A percentile compares a stretch with the other conserved stretches of the same genome.
Conservation (phyloP, 2,888 invertebrate species). For the Blastobasis adustella region DNA sequence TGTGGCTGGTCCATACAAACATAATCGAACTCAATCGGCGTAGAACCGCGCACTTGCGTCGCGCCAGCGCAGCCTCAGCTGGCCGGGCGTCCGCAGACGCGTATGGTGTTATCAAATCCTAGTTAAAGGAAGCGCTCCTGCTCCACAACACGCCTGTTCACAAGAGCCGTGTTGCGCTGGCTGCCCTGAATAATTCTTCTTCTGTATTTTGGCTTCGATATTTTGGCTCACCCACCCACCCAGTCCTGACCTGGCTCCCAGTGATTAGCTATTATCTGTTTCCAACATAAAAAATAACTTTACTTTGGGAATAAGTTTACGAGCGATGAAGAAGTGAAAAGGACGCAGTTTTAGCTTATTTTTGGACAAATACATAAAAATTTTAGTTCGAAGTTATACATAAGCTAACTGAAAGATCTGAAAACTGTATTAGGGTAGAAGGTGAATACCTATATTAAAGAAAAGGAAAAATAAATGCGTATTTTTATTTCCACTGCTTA, state of each 20-base stretch:
- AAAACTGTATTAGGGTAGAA: neutral
- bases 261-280: too few species aligned
- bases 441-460: too few species aligned
- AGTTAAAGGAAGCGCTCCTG: too few species aligned
- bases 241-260: slow-evolving; percentile 6
- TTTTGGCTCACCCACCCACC: neutral
- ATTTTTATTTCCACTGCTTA: too few species aligned
- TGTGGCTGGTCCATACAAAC: too few species aligned
- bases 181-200: slow-evolving; percentile 10
- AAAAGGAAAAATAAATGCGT: too few species aligned
- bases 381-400: slow-evolving; percentile 3
- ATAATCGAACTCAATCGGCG: too few species aligned
- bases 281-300: slow-evolving; percentile 10
- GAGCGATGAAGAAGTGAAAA: slow-evolving; percentile 10
- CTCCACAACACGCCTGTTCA: slow-evolving; percentile 14
- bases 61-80: too few species aligned
- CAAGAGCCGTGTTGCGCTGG: slow-evolving; percentile 13
- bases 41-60: too few species aligned
- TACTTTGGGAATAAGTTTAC: slow-evolving; percentile 8
- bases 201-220: slow-evolving; percentile 10
- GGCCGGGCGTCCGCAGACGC: too few species aligned
- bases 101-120: too few species aligned
- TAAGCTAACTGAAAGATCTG: slow-evolving; percentile 5
- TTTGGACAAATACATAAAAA: slow-evolving; percentile 1
- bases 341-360: slow-evolving; percentile 8